Evolutionary conservation across 2,797 vertebrate genomes (phyloP).

Genomic region (Benthosema pterotum): DNA sequence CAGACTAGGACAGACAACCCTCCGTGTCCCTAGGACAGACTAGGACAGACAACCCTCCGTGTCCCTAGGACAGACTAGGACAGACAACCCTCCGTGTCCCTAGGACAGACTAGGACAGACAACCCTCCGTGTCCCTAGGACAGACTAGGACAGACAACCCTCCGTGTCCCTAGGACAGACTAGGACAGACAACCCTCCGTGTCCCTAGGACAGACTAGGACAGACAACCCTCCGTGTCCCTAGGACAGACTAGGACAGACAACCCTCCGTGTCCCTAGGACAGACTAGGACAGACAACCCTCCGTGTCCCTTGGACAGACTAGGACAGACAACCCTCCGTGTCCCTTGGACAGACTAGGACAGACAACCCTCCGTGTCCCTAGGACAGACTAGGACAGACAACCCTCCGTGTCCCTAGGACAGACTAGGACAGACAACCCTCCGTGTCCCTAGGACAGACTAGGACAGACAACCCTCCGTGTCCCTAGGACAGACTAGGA

Average conservation of each 20-base stretch:
- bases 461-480: slow-evolving; percentile 48
- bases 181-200: slow-evolving; percentile 48
- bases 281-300: slow-evolving; percentile 32
- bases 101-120: too few relatives aligned
- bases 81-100: too few relatives aligned
- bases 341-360: slow-evolving; percentile 27
- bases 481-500: slow-evolving; percentile 27
- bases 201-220: slow-evolving; percentile 27
- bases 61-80: slow-evolving; percentile 27
- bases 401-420: slow-evolving; percentile 26
- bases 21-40: too few relatives aligned
- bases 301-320: too few relatives aligned
- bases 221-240: too few relatives aligned
- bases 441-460: too few relatives aligned
- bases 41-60: slow-evolving; percentile 48
- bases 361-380: too few relatives aligned
- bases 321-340: slow-evolving; percentile 48
- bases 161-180: too few relatives aligned
- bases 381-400: too few relatives aligned
- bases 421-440: slow-evolving; percentile 32
- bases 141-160: slow-evolving; percentile 32
- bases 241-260: too few relatives aligned
- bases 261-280: slow-evolving; percentile 26
- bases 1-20: slow-evolving; percentile 32
- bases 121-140: slow-evolving; percentile 26